A percentile compares a stretch with the other conserved stretches of the same genome.
Evolutionary conservation across 2,888 invertebrate genomes (phyloP).

Genomic region (Ochropleura leucogaster): DNA sequence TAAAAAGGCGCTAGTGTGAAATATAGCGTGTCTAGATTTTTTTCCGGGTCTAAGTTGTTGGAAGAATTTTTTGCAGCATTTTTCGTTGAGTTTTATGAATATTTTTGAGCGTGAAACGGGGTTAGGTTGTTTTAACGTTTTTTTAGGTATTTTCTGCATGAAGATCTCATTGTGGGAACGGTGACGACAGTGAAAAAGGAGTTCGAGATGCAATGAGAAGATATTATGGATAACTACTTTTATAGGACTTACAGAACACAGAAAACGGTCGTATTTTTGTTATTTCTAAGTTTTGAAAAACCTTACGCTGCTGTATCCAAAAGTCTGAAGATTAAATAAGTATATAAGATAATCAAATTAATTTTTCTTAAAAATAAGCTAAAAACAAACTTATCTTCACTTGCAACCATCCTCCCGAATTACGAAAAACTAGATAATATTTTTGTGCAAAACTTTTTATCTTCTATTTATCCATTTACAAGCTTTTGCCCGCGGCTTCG

Average conservation of each 20-base stretch:
- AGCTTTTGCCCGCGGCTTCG: too few relatives aligned
- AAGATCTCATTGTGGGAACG: background rate
- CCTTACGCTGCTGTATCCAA: too few relatives aligned
- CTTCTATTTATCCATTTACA: background rate
- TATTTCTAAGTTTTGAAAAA: too few relatives aligned
- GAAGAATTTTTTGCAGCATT: constrained; percentile 47
- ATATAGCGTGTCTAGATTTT: constrained; percentile 65
- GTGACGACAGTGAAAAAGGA: background rate
- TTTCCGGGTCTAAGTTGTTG: constrained; percentile 40
- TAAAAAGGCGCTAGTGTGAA: constrained; percentile 71
- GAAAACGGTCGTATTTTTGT: too few relatives aligned
- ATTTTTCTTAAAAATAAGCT: too few relatives aligned
- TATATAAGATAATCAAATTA: too few relatives aligned
- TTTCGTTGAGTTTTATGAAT: constrained; percentile 43
- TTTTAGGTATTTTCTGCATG: background rate
- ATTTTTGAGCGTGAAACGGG: constrained; percentile 30
- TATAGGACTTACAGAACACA: too few relatives aligned
- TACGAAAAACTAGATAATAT: background rate
- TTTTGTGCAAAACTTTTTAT: background rate
- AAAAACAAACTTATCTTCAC: too few relatives aligned
- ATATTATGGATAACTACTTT: background rate
- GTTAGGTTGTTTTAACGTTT: constrained; percentile 7
- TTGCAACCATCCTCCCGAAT: too few relatives aligned
- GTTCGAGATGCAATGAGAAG: background rate
- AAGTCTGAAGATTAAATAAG: too few relatives aligned